These are phyloP conservation scores for Philaenus spumarius DNA, from an alignment of 1,140 invertebrate genomes.

Conservation along the genomic window DNA sequence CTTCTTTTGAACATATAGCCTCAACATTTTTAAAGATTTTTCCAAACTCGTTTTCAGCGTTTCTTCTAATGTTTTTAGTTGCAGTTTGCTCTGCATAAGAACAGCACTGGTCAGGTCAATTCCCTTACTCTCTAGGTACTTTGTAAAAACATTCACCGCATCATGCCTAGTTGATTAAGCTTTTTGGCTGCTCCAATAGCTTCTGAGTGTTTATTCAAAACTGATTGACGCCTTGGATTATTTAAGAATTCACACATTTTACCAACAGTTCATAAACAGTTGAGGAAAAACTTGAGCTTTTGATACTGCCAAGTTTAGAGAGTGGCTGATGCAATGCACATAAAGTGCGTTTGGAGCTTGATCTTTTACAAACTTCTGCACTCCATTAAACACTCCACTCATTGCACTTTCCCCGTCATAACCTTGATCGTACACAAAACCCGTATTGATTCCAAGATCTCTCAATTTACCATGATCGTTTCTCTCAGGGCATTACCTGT, in stretches of 20 bases:
- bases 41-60: too few relatives aligned
- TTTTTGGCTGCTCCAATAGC: not conserved
- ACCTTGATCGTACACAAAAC: too few relatives aligned
- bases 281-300: too few relatives aligned
- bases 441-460: too few relatives aligned
- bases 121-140: not conserved
- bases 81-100: not conserved
- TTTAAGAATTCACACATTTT: too few relatives aligned
- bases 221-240: too few relatives aligned
- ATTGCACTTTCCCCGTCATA: not conserved
- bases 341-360: slow-evolving; percentile 5
- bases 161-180: slow-evolving; percentile 3
- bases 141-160: slow-evolving; percentile 3
- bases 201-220: too few relatives aligned
- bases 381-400: slow-evolving; percentile 3
- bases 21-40: too few relatives aligned
- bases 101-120: slow-evolving; percentile 4
- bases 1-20: too few relatives aligned
- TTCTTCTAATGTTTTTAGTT: not conserved
- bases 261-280: too few relatives aligned
- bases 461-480: not conserved
- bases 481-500: not conserved
- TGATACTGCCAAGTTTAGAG: too few relatives aligned
- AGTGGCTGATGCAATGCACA: too few relatives aligned
- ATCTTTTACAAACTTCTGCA: not conserved